phyloP scores from a whole-genome alignment of 2,888 invertebrate species.

The Eugnorisma glareosa region DNA sequence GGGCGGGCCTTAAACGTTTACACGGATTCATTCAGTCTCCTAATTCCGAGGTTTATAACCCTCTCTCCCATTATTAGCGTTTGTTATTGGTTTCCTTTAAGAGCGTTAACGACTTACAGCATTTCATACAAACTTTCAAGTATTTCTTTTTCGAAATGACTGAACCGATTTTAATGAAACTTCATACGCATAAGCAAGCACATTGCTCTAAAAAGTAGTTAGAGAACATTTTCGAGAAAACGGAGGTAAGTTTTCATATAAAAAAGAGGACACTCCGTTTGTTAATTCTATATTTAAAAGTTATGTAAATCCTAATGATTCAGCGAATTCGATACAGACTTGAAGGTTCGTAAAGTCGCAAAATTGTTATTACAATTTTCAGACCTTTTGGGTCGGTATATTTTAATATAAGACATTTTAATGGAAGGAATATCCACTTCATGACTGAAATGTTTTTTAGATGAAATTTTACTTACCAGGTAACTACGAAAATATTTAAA shows the following conservation, averaged over 20 bases:
- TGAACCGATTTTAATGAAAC: no score
- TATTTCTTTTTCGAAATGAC: no score
- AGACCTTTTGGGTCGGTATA: neutral
- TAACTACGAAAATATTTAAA: neutral
- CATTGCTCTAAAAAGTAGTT: no score
- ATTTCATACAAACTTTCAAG: no score
- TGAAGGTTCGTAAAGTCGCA: conserved; percentile 7
- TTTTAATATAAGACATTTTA: conserved; percentile 28
- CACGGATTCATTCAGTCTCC: no score
- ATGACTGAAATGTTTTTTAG: neutral
- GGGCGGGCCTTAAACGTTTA: no score
- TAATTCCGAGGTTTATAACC: no score
- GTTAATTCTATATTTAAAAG: neutral
- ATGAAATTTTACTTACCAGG: neutral
- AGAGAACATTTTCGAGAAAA: no score
- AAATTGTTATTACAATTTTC: conserved; percentile 20
- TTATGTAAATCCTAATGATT: conserved; percentile 8
- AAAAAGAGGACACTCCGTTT: neutral
- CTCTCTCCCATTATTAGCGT: neutral
- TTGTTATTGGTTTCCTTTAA: neutral
- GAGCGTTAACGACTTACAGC: no score
- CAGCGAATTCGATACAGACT: neutral
- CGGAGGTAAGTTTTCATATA: neutral
- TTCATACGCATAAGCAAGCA: no score
- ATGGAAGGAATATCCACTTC: neutral